Percentiles rank a stretch among this genome's conserved stretches.
phyloP scores from a whole-genome alignment of 2,113 vertebrate genomes.

The Phalacrocorax brasilianus region DNA sequence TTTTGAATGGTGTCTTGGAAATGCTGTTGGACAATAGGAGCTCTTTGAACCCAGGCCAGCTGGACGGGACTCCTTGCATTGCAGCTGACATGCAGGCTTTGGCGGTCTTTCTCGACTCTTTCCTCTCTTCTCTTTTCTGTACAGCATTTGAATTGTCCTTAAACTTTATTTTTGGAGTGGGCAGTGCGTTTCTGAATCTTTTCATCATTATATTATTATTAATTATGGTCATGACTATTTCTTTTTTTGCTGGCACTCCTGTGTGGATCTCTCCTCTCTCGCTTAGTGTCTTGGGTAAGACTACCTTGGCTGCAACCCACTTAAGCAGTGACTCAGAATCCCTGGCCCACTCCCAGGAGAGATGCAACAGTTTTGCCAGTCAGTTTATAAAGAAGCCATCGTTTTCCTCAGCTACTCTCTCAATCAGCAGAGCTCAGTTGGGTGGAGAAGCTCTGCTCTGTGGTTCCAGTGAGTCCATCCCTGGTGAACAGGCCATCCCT shows the following conservation, averaged over 20 bases:
- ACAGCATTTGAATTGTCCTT: conserved; percentile 62
- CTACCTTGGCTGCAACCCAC: conserved; percentile 45
- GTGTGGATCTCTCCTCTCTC: conserved; percentile 46
- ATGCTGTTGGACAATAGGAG: conserved; percentile 61
- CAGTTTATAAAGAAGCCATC: conserved; percentile 49
- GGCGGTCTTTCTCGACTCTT: conserved; percentile 51
- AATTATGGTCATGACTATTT: conserved; percentile 44
- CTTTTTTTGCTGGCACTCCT: conserved; percentile 54
- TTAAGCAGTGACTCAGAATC: conserved; percentile 64
- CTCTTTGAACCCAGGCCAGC: conserved; percentile 60
- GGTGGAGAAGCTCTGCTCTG: conserved; percentile 45
- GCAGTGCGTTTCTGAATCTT: conserved; percentile 38
- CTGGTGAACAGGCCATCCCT: not conserved
- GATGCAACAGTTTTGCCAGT: conserved; percentile 54
- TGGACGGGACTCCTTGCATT: conserved; percentile 48
- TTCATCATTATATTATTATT: conserved; percentile 50
- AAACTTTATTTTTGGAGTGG: conserved; percentile 71
- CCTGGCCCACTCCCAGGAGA: conserved; percentile 54
- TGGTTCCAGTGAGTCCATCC: conserved; percentile 38
- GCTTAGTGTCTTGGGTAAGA: conserved; percentile 41
- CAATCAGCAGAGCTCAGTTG: not conserved
- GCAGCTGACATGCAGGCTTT: conserved; percentile 68
- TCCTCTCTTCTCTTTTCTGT: conserved; percentile 47
- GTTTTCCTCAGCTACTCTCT: conserved; percentile 21
- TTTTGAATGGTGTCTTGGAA: conserved; percentile 62